A percentile compares a stretch with the other conserved stretches of the same genome.
Conservation (phyloP, 2,888 invertebrate genomes). For the Caenorhabditis japonica region DNA sequence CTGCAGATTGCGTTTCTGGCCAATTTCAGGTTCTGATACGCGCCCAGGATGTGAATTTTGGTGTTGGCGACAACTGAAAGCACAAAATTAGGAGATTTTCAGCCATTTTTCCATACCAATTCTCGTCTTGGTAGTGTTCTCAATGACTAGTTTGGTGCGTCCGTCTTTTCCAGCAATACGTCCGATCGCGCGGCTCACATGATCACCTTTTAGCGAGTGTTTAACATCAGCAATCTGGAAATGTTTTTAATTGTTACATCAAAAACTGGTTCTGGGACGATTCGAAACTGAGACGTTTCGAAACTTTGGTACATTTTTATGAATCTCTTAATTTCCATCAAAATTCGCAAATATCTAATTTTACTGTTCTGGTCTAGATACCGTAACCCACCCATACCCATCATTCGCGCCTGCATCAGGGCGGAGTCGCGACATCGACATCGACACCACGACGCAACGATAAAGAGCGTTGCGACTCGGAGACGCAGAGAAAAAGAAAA, state of each 20-base stretch:
- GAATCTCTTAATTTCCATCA: neutral
- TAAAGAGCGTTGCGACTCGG: neutral
- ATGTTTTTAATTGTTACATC: neutral
- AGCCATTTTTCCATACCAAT: conserved; percentile 80
- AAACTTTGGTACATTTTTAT: neutral
- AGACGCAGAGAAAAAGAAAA: conserved; percentile 4
- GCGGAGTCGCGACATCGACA: conserved; percentile 9
- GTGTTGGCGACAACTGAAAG: conserved; percentile 88
- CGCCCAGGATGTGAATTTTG: conserved; percentile 96
- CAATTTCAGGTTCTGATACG: conserved; percentile 94
- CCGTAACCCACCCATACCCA: neutral
- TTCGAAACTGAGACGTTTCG: neutral
- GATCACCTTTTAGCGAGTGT: conserved; percentile 66
- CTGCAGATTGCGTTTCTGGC: conserved; percentile 95
- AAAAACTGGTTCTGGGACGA: too few species aligned
- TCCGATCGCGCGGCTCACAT: conserved; percentile 87
- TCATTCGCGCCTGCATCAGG: conserved; percentile 7
- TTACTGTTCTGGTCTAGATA: neutral
- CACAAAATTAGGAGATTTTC: neutral
- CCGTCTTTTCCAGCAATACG: conserved; percentile 91
- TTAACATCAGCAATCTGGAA: conserved; percentile 66
- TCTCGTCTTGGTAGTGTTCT: conserved; percentile 97
- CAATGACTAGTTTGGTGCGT: conserved; percentile 93
- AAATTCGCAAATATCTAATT: conserved; percentile 8
- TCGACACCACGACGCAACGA: neutral